Conservation (phyloP, 2,113 vertebrate genomes). For the Microcebus murinus region DNA sequence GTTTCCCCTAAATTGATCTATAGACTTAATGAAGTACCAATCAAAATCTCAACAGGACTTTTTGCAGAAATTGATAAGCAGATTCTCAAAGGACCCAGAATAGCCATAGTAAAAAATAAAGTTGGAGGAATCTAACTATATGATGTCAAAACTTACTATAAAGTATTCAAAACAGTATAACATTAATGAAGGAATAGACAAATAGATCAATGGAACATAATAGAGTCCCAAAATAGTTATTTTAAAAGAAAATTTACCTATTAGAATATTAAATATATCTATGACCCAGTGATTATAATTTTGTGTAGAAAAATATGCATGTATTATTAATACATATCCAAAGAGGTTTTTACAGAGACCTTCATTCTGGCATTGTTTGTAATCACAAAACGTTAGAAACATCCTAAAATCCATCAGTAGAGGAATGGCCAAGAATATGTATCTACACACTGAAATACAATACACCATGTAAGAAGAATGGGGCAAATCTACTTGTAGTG, state of each 20-base stretch:
- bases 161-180: background rate
- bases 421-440: background rate
- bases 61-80: background rate
- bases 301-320: background rate
- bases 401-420: background rate
- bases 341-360: background rate
- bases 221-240: background rate
- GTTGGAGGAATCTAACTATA: background rate
- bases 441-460: background rate
- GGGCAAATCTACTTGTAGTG: background rate
- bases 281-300: background rate
- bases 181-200: background rate
- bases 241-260: background rate
- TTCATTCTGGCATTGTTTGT: background rate
- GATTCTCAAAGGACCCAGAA: background rate
- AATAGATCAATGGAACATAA: background rate
- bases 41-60: background rate
- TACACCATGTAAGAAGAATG: background rate
- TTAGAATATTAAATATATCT: background rate
- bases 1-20: background rate
- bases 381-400: background rate
- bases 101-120: background rate
- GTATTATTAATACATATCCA: background rate
- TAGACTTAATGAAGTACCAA: background rate
- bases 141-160: background rate